Base-by-base conservation (phyloP, 1,140 invertebrate genomes). In the Atta cephalotes region DNA sequence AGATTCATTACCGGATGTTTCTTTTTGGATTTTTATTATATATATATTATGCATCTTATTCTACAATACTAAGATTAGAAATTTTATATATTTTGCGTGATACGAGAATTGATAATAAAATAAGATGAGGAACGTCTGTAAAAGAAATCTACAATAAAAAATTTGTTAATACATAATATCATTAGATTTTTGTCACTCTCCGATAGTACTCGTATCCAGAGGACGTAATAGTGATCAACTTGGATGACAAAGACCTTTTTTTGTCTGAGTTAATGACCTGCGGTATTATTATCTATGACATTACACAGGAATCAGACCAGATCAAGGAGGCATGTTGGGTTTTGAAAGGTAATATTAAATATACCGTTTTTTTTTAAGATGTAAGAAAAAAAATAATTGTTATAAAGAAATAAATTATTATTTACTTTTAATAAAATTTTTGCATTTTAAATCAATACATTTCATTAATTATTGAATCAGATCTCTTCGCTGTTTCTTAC, bases 281-380 rank as follows among this genome's bases (percentile, higher is more conserved):
- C 82, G 91, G 92, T 31, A 87, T 92, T 49, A 88, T 95, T 45
- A 93, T 95, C 86, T 95, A 94, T 81, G 95, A 95, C 31, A 93
- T 95, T 62, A 93, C 92, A 14, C 65, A 90, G 28, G 89, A 94
- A 51, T 35, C 87, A 9, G 56, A 70, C 12, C 91, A 93, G 65
- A 85, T 93, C 21, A 85, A 85, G 2, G 90, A 93, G 28, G 92
- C 93, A 39, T 77, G 80, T 18, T 92, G 90, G 87, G 84, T 90
- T 45, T 80, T 94, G 68, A 80, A 94, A 89, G 93, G 93, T 94
- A 51, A 25, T 3, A 62, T 82, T 82, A 49, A 35, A 60, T 65
- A 35, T 28, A 65, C 21, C n/a, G 2, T 25, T 45, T 56, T 25
- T 4, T 16, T 18, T 39, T 28, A 39, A 45, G 18, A 14, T 21